Percentiles rank a stretch among this genome's conserved stretches.
Conservation (phyloP, 2,797 vertebrate genomes). For the Botia kubotai region DNA sequence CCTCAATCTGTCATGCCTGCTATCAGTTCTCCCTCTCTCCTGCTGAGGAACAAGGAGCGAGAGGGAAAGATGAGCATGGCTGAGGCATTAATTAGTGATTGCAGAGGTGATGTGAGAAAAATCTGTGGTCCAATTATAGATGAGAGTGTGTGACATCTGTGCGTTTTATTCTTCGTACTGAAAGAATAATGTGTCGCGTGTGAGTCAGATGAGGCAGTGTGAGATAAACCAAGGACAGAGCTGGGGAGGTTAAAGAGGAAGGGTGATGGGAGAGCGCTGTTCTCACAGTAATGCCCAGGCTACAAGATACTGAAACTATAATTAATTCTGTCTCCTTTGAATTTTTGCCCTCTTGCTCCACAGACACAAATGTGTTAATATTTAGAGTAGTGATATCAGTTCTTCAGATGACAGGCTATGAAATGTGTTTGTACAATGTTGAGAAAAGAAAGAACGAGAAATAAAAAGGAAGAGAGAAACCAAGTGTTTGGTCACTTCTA, state of each 20-base stretch:
- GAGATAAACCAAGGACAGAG: slow-evolving; percentile 39
- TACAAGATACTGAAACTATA: background rate
- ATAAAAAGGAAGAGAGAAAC: background rate
- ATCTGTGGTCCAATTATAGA: slow-evolving; percentile 45
- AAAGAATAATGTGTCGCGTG: slow-evolving; percentile 22
- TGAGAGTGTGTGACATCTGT: slow-evolving; percentile 31
- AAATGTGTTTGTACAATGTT: background rate
- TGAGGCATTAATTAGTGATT: slow-evolving; percentile 45
- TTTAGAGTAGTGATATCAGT: background rate
- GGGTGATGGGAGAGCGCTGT: slow-evolving; percentile 1
- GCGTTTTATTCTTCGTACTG: slow-evolving; percentile 32
- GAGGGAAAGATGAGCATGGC: background rate
- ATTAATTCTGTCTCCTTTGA: background rate
- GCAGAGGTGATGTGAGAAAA: slow-evolving; percentile 39
- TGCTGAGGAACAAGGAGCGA: background rate
- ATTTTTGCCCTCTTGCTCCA: background rate
- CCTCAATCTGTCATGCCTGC: slow-evolving; percentile 52
- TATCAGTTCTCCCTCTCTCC: slow-evolving; percentile 8
- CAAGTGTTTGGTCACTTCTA: background rate
- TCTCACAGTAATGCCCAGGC: background rate
- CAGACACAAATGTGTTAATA: background rate
- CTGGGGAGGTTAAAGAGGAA: slow-evolving; percentile 16
- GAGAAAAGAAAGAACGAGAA: background rate
- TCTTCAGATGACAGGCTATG: background rate
- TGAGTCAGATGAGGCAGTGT: slow-evolving; percentile 28